Evolutionary conservation across 2,888 invertebrate genomes (phyloP).

Genomic region (Hydrotaea cyrtoneurina): DNA sequence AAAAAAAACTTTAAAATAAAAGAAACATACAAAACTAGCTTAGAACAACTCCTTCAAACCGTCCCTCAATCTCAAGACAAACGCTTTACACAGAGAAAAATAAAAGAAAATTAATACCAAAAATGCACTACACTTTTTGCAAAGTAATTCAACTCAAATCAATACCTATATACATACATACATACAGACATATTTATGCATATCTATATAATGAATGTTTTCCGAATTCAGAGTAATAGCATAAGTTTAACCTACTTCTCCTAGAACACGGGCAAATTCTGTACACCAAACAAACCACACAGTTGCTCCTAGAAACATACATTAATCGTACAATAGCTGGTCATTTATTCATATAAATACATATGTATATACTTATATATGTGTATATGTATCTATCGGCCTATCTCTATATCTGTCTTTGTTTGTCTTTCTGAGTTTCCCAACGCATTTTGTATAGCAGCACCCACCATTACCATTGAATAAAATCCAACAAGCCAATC

Average conservation of each 20-base stretch:
- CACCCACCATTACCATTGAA: slow-evolving; percentile 52
- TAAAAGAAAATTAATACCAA: slow-evolving; percentile 2
- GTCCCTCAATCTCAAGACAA: slow-evolving; percentile 23
- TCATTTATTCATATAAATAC: not conserved
- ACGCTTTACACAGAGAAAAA: slow-evolving; percentile 23
- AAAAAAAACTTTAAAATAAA: slow-evolving; percentile 40
- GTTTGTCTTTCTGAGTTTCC: not conserved
- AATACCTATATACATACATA: not conserved
- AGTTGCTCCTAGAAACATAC: not conserved
- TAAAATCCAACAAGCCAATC: slow-evolving; percentile 17
- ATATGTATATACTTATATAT: not conserved
- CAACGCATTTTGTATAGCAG: slow-evolving; percentile 62
- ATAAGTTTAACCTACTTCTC: not conserved
- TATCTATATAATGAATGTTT: not conserved
- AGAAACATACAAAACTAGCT: too few relatives aligned
- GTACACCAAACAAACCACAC: slow-evolving; percentile 2
- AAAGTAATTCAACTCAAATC: slow-evolving; percentile 10
- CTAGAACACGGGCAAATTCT: slow-evolving; percentile 7
- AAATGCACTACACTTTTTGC: slow-evolving; percentile 51
- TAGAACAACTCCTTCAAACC: not conserved
- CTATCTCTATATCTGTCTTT: not conserved
- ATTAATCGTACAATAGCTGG: not conserved
- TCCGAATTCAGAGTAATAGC: not conserved
- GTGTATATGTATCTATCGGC: not conserved
- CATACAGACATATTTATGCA: not conserved